Conservation (phyloP, 2,113 vertebrate genomes). For the Gallinago paraguaiae region DNA sequence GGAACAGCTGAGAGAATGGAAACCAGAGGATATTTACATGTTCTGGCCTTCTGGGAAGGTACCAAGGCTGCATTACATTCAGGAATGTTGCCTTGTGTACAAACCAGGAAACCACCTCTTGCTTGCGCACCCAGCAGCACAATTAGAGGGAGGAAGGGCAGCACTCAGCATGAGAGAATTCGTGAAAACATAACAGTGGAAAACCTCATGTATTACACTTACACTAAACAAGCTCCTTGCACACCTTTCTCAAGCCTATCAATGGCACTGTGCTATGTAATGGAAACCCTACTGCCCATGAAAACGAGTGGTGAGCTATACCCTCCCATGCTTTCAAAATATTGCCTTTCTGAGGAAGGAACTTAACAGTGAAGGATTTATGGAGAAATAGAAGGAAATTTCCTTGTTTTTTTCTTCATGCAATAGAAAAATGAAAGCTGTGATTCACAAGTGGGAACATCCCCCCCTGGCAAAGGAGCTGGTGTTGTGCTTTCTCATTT, state of each 20-base stretch:
- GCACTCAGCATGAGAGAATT: not conserved
- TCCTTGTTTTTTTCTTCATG: not conserved
- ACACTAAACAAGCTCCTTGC: not conserved
- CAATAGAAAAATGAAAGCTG: not conserved
- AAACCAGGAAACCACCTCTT: not conserved
- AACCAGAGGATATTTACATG: not conserved
- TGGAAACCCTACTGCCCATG: not conserved
- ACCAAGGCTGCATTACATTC: not conserved
- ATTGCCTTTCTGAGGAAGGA: not conserved
- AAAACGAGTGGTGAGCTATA: not conserved
- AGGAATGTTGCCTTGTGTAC: not conserved
- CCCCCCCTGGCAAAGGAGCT: not conserved
- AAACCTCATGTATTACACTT: not conserved
- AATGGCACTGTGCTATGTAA: not conserved
- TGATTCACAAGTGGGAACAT: not conserved
- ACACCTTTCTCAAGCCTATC: not conserved
- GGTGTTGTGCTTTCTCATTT: not conserved
- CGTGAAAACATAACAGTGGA: not conserved
- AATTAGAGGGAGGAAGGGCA: not conserved
- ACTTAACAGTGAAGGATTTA: not conserved
- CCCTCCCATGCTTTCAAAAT: not conserved
- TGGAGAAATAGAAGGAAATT: not conserved
- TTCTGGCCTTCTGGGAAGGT: not conserved
- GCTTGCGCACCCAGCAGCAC: not conserved
- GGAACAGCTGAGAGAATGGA: not conserved